Percentiles rank a stretch among this genome's conserved stretches.
phyloP scores from a whole-genome alignment of 2,888 invertebrate genomes.

The Eilema depressum region DNA sequence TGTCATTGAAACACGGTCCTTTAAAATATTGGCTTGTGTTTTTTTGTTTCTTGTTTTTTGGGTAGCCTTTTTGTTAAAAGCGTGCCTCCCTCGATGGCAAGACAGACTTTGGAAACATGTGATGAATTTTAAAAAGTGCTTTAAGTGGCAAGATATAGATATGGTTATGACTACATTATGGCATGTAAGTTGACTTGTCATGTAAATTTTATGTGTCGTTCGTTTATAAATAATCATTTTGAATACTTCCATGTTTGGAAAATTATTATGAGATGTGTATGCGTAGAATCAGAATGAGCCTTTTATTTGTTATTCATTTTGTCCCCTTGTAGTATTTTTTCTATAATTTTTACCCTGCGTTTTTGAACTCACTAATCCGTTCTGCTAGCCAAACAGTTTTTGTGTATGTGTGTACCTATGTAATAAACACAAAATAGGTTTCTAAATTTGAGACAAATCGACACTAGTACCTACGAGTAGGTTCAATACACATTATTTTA shows the following conservation, averaged over 20 bases:
- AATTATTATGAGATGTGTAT: slow-evolving; percentile 60
- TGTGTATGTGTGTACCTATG: too few species aligned
- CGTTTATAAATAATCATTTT: slow-evolving; percentile 61
- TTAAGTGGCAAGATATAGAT: slow-evolving; percentile 70
- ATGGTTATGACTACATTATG: slow-evolving; percentile 74
- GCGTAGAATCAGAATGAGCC: slow-evolving; percentile 60
- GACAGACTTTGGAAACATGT: slow-evolving; percentile 68
- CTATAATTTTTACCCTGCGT: slow-evolving; percentile 11
- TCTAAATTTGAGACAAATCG: neutral
- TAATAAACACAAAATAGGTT: neutral
- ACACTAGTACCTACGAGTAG: neutral
- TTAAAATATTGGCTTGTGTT: slow-evolving; percentile 75
- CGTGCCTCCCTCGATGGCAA: slow-evolving; percentile 73
- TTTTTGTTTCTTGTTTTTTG: slow-evolving; percentile 66
- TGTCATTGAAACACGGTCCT: slow-evolving; percentile 72
- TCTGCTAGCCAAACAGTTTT: neutral
- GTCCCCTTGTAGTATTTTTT: slow-evolving; percentile 19
- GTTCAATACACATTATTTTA: slow-evolving; percentile 17
- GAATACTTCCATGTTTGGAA: slow-evolving; percentile 58
- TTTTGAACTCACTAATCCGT: neutral
- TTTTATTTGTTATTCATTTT: slow-evolving; percentile 51
- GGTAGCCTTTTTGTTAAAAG: slow-evolving; percentile 72
- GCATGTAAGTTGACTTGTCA: slow-evolving; percentile 73
- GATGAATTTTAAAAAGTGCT: slow-evolving; percentile 82
- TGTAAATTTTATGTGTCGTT: slow-evolving; percentile 71